Base-by-base conservation (phyloP, 2,113 vertebrate genomes). In the Plecotus auritus region DNA sequence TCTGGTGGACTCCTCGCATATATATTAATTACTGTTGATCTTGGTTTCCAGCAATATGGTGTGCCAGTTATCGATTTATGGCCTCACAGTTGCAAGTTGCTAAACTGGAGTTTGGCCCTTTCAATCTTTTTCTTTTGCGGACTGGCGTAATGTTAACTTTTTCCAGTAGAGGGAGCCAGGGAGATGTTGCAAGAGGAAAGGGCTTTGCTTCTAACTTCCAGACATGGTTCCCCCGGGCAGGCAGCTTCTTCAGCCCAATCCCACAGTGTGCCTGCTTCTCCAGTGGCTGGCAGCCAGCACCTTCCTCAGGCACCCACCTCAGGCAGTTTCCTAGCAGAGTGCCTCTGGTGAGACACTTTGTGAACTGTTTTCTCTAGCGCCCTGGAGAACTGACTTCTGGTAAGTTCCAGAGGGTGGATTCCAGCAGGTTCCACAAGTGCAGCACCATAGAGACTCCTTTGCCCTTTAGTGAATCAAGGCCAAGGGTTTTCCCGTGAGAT, bases 151-250 rank as follows among this genome's bases (percentile, higher is more conserved):
- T 84, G 9, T 61, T 61, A 32, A 12, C 0, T 54, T 12, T 56
- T 22, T 77, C 66, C 97, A 80, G 93, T 37, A 97, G 96, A 91
- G 91, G 93, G 96, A 69, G 91, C 81, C 3, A 28, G 91, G 93
- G 96, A 88, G 85, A 16, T 32, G 11, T 1, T 14, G 37, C 77
- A 56, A 77, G 23, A 77, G 18, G 74, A 23, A 12, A 47, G 22
- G 22, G 12, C 22, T 70, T 66, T 37, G 40, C 13, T 45, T 74
- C 37, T 23, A 2, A 18, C 51, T 83, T 37, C 32, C 59, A 40
- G 61, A 11, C 9, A 0, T 0, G 5, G 76, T 32, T 11, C 9
- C 45, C 3, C 16, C 40, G 5, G 26, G n/a, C 20, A 6, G 51
- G 56, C 76, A 22, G 61, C 51, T 32, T 51, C 69, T 64, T 40